Base-by-base conservation (phyloP, 2,113 vertebrate species). In the Perccottus glenii region DNA sequence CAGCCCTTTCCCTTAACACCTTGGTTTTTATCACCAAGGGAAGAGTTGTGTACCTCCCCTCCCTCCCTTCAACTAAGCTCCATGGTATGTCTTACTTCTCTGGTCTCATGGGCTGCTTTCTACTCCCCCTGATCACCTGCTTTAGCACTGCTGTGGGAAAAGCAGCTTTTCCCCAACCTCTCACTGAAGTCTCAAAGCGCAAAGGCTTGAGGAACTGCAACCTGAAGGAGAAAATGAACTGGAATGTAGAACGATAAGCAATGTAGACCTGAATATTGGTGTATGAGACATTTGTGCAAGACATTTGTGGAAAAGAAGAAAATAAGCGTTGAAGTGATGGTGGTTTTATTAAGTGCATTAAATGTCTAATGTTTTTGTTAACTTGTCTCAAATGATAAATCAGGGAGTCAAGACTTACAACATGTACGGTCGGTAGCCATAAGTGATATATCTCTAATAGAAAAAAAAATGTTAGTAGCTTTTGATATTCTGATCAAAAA, bases 221-320 rank as follows among this genome's bases (percentile, higher is more conserved):
- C 75, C 73, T 60, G 77, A 78, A 66, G 75, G 75, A 78, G 73
- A 82, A 85, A 88, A 85, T 84, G 81, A 87, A 87, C 85, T 78
- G 43, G 60, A 64, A 49, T 12, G 6, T 19, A 16, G 19, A 67
- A 11, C 14, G n/a, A 57, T 38, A 48, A 51, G 36, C 27, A 40
- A 14, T 14, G 52, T 27, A 1, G 14, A 55, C 14, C 10, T 46
- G 3, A 40, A 8, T 8, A 8, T 40, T 46, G 12, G 9, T 14
- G 2, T 9, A 46, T 46, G 44, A 46, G 8, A 40, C 8, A 40
- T 40, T 27, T 27, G 19, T 27, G 19, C 19, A 27, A 27, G 19
- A 27, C 19, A 27, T 27, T 27, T 27, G 19, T 27, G 3, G 19
- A 27, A 27, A n/a, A n/a, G n/a, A n/a, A n/a, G n/a, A n/a, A n/a